Percentiles rank a stretch among this genome's conserved stretches.
These are phyloP conservation scores for Rattus norvegicus DNA, from an alignment of 2,113 vertebrate genomes.

Conservation along the genomic window DNA sequence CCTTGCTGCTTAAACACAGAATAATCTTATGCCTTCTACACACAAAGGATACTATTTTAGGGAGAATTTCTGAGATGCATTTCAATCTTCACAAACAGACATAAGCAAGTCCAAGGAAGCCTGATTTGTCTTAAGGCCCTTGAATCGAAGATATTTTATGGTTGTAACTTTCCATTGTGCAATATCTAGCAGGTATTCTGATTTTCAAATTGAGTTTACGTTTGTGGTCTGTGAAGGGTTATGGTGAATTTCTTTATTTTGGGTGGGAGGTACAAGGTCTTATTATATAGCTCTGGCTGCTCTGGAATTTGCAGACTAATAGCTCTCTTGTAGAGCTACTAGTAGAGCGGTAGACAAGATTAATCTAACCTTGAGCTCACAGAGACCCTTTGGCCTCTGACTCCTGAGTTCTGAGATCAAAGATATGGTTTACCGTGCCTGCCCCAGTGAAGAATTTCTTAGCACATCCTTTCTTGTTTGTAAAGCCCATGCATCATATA, in stretches of 20 bases:
- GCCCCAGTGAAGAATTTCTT: background rate
- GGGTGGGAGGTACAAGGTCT: no score
- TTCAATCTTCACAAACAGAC: background rate
- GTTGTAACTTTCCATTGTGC: conserved; percentile 19
- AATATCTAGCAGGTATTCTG: background rate
- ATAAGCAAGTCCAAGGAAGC: background rate
- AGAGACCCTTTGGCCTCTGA: background rate
- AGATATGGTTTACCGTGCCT: background rate
- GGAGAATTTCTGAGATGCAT: background rate
- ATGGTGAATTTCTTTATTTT: background rate
- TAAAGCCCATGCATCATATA: conserved; percentile 34
- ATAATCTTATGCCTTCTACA: background rate
- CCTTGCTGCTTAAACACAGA: conserved; percentile 14
- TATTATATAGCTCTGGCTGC: background rate
- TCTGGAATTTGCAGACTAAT: background rate
- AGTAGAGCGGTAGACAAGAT: no score
- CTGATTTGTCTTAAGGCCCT: background rate
- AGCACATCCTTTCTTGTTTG: background rate
- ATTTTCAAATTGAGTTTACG: conserved; percentile 32
- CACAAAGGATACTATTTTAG: background rate
- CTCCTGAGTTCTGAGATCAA: background rate
- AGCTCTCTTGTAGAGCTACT: background rate
- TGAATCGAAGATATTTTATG: background rate
- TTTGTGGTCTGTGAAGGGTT: background rate
- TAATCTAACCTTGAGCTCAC: background rate